Evolutionary conservation across 2,113 vertebrate genomes (phyloP).

Genomic region (Butastur rufipennis): DNA sequence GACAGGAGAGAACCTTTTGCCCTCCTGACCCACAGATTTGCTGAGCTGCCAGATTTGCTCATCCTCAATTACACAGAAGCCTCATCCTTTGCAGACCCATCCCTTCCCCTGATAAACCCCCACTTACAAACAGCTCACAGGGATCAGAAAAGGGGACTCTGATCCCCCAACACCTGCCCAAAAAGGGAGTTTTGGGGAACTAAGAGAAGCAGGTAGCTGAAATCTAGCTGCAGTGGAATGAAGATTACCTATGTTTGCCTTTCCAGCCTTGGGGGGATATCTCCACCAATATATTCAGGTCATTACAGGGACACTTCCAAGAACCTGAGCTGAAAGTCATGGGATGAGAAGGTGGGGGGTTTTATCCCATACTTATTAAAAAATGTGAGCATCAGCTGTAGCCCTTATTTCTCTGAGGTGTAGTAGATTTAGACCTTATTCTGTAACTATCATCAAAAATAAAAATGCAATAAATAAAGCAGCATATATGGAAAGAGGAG

Average conservation of each 20-base stretch:
- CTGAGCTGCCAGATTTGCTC: neutral
- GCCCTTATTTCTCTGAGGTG: neutral
- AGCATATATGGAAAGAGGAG: neutral
- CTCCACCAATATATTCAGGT: neutral
- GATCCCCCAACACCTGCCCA: neutral
- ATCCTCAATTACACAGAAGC: neutral
- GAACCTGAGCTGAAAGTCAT: neutral
- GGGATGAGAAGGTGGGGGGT: fast-evolving
- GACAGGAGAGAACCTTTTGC: neutral
- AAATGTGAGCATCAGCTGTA: neutral
- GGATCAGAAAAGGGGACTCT: neutral
- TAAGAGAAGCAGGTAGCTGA: neutral
- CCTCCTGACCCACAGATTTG: neutral
- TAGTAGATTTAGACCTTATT: neutral
- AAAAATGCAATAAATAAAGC: neutral
- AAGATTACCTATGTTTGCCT: neutral
- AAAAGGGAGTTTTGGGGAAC: neutral
- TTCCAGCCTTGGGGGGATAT: neutral
- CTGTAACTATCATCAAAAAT: neutral
- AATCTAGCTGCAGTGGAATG: neutral
- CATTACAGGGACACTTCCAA: neutral
- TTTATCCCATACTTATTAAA: neutral
- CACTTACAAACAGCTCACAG: neutral
- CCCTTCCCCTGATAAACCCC: neutral
- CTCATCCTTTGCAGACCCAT: neutral